These are phyloP conservation scores for Lysandra bellargus DNA, from an alignment of 2,888 invertebrate genomes.

Conservation along the genomic window DNA sequence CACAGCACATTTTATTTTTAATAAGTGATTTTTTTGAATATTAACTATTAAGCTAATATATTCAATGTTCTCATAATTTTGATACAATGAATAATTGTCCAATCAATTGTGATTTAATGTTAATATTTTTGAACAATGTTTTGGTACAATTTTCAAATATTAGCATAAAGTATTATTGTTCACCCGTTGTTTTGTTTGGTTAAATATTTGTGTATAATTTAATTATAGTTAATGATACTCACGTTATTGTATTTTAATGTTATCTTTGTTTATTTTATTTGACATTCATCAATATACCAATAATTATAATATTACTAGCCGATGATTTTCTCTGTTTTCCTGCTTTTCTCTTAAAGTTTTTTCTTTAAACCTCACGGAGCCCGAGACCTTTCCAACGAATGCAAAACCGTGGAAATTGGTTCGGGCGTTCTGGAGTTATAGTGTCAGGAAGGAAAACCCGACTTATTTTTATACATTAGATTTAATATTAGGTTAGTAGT, in stretches of 20 bases:
- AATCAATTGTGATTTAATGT: slow-evolving; percentile 18
- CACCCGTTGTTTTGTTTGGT: slow-evolving; percentile 18
- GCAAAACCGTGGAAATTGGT: no score
- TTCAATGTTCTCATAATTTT: background rate
- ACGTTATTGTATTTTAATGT: slow-evolving; percentile 7
- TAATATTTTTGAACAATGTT: slow-evolving; percentile 20
- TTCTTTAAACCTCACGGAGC: no score
- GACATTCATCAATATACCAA: background rate
- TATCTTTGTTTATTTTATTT: background rate
- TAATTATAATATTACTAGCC: background rate
- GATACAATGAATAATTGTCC: slow-evolving; percentile 12
- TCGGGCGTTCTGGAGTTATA: no score
- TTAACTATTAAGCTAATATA: background rate
- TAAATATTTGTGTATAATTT: slow-evolving; percentile 24
- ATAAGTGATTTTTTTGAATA: background rate
- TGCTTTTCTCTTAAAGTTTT: no score
- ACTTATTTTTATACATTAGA: no score
- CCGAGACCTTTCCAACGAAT: no score
- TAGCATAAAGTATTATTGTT: slow-evolving; percentile 22
- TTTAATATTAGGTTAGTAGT: background rate
- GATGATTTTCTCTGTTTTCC: no score
- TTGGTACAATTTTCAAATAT: slow-evolving; percentile 19
- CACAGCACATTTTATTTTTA: background rate
- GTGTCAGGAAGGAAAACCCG: no score
- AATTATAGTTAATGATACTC: slow-evolving; percentile 16